A percentile compares a stretch with the other conserved stretches of the same genome.
phyloP scores from a whole-genome alignment of 2,797 vertebrate species.

The Brachyrhaphis roseni region DNA sequence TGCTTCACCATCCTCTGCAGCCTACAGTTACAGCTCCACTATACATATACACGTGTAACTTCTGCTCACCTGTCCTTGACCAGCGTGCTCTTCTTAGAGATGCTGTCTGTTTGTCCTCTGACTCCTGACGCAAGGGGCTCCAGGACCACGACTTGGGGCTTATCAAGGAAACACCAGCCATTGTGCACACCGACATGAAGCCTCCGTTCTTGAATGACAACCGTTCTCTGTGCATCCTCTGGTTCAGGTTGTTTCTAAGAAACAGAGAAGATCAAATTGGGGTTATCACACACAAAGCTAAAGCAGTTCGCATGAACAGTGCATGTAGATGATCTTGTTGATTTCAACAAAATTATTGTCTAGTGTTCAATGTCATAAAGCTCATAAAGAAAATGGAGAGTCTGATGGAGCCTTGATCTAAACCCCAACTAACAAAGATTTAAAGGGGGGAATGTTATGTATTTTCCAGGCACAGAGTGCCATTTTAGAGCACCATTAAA shows the following conservation, averaged over 20 bases:
- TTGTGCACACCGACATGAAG: conserved; percentile 92
- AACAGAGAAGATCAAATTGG: conserved; percentile 4
- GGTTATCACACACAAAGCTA: not conserved
- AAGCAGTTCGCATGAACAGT: not conserved
- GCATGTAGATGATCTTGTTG: not conserved
- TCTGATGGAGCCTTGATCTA: not conserved
- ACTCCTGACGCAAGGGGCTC: conserved; percentile 67
- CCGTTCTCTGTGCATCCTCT: conserved; percentile 37
- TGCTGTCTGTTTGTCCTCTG: conserved; percentile 51
- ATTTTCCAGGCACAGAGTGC: too few relatives aligned
- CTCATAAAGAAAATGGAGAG: not conserved
- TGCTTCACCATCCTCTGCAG: conserved; percentile 1
- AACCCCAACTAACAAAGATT: not conserved
- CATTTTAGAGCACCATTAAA: too few relatives aligned
- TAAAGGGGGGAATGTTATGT: too few relatives aligned
- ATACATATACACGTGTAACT: conserved; percentile 8
- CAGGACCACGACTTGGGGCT: conserved; percentile 89
- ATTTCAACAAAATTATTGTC: conserved; percentile 1
- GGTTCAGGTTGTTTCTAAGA: conserved; percentile 69
- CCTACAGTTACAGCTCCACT: conserved; percentile 6
- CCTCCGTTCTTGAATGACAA: conserved; percentile 89
- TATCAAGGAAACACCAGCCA: conserved; percentile 87
- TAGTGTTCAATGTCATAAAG: not conserved
- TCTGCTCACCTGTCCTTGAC: conserved; percentile 76
- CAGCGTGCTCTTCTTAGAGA: conserved; percentile 58